Evolutionary conservation across 1,140 invertebrate genomes (phyloP), one percentile per base, ranked within the genome.

Genomic region (Aphelenchoides besseyi): DNA sequence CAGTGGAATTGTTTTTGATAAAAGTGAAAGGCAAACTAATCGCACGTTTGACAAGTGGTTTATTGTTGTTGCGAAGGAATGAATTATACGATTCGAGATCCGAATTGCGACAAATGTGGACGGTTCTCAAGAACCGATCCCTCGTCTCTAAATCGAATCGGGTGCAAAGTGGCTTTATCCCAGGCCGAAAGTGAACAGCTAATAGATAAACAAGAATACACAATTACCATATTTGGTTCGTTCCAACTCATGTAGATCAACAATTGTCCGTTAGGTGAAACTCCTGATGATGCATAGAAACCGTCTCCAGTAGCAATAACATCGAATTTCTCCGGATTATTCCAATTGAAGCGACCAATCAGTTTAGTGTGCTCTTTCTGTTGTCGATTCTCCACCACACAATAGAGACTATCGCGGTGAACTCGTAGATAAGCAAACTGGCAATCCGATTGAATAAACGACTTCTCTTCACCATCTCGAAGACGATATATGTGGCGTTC

Each of bases 171-270:
- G 2, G 73, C 78, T 1, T 16, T 55, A 28, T 74, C 73, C 73
- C 73, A 74, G 73, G 75, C 72, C 76, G 32, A 64, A 70, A 55
- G 8, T 9, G 5, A 33, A 35, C 8, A 5, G 29, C 29, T 30
- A n/a, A 3, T n/a, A 29, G 55, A 67, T 0, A 35, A 55, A 69
- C 12, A n/a, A 29, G 33, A 2, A 29, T 29, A 29, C 9, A 2
- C 23, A 70, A 61, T 26, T 36, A 74, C 72, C 74, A 75, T 75
- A 33, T 78, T 54, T 3, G 74, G 74, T 23, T 72, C 35, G 54
- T 75, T 78, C 74, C 74, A 75, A 16, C 62, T 30, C 2, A 74
- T 74, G 37, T 55, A 75, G 0, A 41, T 35, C 18, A 75, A 26
- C 23, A 37, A 53, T 57, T 64, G 36, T 30, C 74, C 74, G 68